Percentiles rank a stretch among this genome's conserved stretches.
phyloP scores from a whole-genome alignment of 2,888 invertebrate species.

The Agrochola circellaris region DNA sequence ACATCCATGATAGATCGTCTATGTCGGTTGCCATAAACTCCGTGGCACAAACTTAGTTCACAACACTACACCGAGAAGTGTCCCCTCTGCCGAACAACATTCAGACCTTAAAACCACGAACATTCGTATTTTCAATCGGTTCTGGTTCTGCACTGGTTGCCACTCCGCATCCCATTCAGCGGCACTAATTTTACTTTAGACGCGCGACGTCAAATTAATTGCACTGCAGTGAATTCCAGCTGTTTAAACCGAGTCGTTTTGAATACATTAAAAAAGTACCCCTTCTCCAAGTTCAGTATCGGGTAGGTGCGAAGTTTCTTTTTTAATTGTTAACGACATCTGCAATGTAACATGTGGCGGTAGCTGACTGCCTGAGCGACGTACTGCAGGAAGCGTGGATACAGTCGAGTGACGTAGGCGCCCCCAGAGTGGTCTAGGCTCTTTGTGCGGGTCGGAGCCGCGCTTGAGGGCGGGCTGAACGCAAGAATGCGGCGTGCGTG shows the following conservation, averaged over 20 bases:
- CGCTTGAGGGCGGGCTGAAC: conserved; percentile 78
- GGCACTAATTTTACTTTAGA: conserved; percentile 63
- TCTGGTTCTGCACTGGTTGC: conserved; percentile 45
- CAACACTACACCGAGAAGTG: conserved; percentile 14
- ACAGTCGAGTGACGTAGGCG: conserved; percentile 71
- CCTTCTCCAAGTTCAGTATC: conserved; percentile 47
- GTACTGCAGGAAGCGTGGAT: conserved; percentile 71
- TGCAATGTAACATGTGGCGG: conserved; percentile 67
- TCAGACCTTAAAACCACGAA: conserved; percentile 9
- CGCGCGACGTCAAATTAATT: conserved; percentile 68
- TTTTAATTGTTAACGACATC: conserved; percentile 65
- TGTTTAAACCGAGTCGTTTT: conserved; percentile 51
- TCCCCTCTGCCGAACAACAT: conserved; percentile 8
- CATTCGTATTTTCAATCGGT: conserved; percentile 54
- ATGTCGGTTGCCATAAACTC: not conserved
- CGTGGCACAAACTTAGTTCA: conserved; percentile 14
- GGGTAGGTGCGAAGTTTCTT: conserved; percentile 33
- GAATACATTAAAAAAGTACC: conserved; percentile 49
- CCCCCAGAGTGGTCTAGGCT: conserved; percentile 70
- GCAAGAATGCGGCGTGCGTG: conserved; percentile 90
- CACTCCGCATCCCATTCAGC: conserved; percentile 55
- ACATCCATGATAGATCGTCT: conserved; percentile 21
- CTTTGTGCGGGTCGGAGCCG: conserved; percentile 81
- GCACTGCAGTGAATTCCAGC: conserved; percentile 69
- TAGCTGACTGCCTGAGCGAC: conserved; percentile 45